Conservation (phyloP, 2,113 vertebrate species). For the Myotis lucifugus region DNA sequence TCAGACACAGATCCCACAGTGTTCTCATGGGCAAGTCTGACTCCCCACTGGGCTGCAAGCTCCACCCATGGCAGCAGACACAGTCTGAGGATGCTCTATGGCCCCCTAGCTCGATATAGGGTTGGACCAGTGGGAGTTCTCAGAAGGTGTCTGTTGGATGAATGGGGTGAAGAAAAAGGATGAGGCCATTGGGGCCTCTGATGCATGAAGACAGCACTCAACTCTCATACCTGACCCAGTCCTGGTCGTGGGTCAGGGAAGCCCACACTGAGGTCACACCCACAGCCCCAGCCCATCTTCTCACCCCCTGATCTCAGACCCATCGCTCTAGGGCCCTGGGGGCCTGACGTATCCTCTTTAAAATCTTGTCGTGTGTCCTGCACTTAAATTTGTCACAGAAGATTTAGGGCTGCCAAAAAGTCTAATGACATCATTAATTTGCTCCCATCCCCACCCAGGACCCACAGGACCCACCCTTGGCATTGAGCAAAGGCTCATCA, state of each 20-base stretch:
- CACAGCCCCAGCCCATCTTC: neutral
- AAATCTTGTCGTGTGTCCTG: constrained; percentile 74
- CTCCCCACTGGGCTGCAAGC: neutral
- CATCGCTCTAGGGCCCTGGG: constrained; percentile 37
- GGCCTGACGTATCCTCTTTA: constrained; percentile 62
- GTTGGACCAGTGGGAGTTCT: neutral
- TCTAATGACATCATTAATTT: constrained; percentile 83
- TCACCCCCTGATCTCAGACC: constrained; percentile 1
- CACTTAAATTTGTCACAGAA: constrained; percentile 76
- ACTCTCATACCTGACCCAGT: neutral
- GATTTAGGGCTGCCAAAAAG: constrained; percentile 78
- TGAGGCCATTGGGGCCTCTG: neutral
- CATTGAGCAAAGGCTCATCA: constrained; percentile 69
- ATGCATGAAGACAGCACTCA: neutral
- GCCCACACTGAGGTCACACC: neutral
- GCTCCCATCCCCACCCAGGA: constrained; percentile 57
- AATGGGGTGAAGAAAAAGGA: neutral
- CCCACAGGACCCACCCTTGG: constrained; percentile 74
- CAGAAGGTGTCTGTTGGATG: neutral
- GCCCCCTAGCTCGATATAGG: neutral
- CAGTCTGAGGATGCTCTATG: neutral
- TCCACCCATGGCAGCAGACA: neutral
- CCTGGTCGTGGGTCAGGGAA: neutral
- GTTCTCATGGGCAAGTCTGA: neutral
- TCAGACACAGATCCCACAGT: neutral